phyloP scores from a whole-genome alignment of 2,888 invertebrate species.

The Agrochola lychnidis region DNA sequence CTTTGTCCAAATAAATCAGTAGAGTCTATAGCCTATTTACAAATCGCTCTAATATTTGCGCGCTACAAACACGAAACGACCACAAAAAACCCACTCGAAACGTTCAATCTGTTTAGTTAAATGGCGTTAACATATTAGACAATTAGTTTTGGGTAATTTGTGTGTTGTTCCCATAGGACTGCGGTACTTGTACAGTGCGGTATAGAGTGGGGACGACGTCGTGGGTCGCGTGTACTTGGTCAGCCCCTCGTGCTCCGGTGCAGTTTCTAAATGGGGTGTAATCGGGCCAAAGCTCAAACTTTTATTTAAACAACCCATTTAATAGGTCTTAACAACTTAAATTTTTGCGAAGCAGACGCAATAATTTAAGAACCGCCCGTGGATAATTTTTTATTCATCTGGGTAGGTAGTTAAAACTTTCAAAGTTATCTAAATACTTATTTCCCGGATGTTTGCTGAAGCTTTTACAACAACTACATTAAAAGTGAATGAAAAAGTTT shows the following conservation, averaged over 20 bases:
- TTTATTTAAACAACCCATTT: conserved; percentile 2
- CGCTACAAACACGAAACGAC: conserved; percentile 35
- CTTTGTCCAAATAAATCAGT: conserved; percentile 2
- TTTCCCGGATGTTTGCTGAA: neutral
- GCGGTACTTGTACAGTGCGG: conserved; percentile 53
- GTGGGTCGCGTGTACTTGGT: conserved; percentile 67
- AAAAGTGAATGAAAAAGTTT: neutral
- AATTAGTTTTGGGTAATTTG: conserved; percentile 87
- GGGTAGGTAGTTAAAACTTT: neutral
- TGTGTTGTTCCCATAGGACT: conserved; percentile 87
- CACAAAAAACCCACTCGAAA: conserved; percentile 56
- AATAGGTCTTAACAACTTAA: neutral
- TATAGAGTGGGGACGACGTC: conserved; percentile 56
- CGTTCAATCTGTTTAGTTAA: conserved; percentile 84
- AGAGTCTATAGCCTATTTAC: conserved; percentile 9
- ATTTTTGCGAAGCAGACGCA: neutral
- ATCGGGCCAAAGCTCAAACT: conserved; percentile 68
- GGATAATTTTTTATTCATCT: neutral
- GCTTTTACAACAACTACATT: neutral
- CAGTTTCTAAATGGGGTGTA: conserved; percentile 64
- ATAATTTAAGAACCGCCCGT: neutral
- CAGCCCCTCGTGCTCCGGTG: conserved; percentile 74
- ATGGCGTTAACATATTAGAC: conserved; percentile 86
- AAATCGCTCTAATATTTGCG: conserved; percentile 46
- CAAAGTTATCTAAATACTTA: neutral